Base-by-base conservation (phyloP, 2,888 invertebrate genomes). In the Ochlodes sylvanus region DNA sequence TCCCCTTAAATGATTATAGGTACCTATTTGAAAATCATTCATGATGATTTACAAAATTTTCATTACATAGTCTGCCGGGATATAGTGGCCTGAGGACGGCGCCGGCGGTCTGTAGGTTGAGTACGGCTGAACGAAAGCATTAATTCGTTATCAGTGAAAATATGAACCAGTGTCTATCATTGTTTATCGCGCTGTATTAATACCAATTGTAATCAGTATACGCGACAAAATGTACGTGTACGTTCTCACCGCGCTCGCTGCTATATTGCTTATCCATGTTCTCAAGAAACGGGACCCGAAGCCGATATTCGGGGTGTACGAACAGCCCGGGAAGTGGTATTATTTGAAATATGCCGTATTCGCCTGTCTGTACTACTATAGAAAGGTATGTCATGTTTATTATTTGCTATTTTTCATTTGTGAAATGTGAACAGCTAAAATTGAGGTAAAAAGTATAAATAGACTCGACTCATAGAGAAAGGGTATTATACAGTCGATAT, bases 291-390 rank as follows among this genome's bases (percentile, higher is more conserved):
- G 88, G 71, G 86, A 94, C 32, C 87, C 90, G 0, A 85, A 91
- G 56, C 94, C 94, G 7, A 94, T 95, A 62, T 90, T 94, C 52
- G 95, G 94, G 0, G 84, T 96, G 0, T 96, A 96, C 77, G 85
- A 89, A 0, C 94, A 94, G 69, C 94, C 94, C 0, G 95, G 95
- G 27, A 95, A 94, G 83, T 96, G 95, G 94, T 96, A 94, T 80
- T 92, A 92, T 70, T 62, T 95, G 38, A 96, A 96, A 83, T 95
- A 95, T 84, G 83, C 81, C 0, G 44, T 92, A 14, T 95, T 96
- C 73, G 88, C 92, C 5, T 73, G 88, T 12, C 68, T 96, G 5
- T 90, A 95, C 73, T 91, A 90, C 75, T 83, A 93, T 69, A 87
- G 95, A 79, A 94, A 94, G 89, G 92, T 95, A 72, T 90, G 93